Conservation (phyloP, 2,113 vertebrate genomes). For the Oreocharis arfaki region DNA sequence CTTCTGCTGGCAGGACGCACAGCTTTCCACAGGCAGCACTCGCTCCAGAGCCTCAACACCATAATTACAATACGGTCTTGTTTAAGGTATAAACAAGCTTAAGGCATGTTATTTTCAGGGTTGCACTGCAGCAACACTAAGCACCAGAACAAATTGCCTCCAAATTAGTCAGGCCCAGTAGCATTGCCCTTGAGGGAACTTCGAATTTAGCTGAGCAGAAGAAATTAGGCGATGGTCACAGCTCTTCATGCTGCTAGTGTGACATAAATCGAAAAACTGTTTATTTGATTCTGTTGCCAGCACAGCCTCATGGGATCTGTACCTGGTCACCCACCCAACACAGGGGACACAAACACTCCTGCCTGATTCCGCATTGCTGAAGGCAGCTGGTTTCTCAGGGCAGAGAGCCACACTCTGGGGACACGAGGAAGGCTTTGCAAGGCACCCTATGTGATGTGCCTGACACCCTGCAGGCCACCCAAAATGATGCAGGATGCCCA, state of each 20-base stretch:
- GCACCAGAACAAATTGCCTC: neutral
- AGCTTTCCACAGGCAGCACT: neutral
- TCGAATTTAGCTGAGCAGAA: neutral
- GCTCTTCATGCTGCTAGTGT: neutral
- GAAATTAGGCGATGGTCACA: neutral
- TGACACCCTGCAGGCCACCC: neutral
- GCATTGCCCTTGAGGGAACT: neutral
- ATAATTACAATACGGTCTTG: neutral
- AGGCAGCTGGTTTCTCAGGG: accelerated
- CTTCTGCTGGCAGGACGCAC: neutral
- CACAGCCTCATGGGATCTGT: neutral
- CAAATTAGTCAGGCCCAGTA: neutral
- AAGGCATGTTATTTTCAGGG: neutral
- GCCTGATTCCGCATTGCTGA: accelerated
- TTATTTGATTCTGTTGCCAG: neutral
- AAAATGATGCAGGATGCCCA: accelerated
- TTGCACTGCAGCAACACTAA: neutral
- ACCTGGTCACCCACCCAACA: neutral
- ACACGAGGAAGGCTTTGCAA: accelerated
- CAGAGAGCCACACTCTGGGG: neutral
- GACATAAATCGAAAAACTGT: neutral
- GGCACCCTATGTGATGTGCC: neutral
- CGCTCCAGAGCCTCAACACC: neutral
- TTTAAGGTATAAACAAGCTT: neutral
- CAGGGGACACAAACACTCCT: neutral